These are phyloP conservation scores for Synergus japonicus DNA, from an alignment of 2,888 invertebrate genomes.

Conservation along the genomic window DNA sequence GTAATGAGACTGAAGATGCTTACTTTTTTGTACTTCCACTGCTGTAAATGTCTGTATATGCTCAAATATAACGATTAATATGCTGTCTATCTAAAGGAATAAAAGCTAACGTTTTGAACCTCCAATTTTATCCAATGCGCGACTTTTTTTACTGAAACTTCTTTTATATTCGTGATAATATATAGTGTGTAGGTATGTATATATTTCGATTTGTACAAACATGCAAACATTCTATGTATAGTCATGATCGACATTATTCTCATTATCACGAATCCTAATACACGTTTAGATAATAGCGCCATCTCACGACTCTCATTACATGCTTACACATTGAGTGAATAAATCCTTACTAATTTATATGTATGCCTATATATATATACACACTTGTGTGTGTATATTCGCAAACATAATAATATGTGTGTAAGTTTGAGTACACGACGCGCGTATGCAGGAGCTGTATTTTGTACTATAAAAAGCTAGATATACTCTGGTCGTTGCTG, in stretches of 20 bases:
- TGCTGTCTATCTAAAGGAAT: background rate
- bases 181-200: constrained; percentile 55
- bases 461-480: constrained; percentile 77
- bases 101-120: background rate
- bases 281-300: background rate
- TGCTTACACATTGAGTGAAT: constrained; percentile 70
- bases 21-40: background rate
- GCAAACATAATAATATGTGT: constrained; percentile 49
- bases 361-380: constrained; percentile 62
- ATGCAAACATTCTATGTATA: constrained; percentile 68
- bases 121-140: constrained; percentile 12
- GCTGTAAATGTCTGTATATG: constrained; percentile 19
- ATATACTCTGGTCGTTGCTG: constrained; percentile 72
- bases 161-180: constrained; percentile 53
- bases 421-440: constrained; percentile 38
- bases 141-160: constrained; percentile 45
- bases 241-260: constrained; percentile 57
- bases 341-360: constrained; percentile 70
- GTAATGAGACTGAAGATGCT: constrained; percentile 63
- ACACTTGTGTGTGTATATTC: constrained; percentile 56
- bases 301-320: constrained; percentile 62
- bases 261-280: constrained; percentile 25
- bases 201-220: constrained; percentile 62
- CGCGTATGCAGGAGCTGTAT: constrained; percentile 72
- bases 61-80: constrained; percentile 10